phyloP scores from a whole-genome alignment of 2,888 invertebrate genomes.

The Seira ritae region DNA sequence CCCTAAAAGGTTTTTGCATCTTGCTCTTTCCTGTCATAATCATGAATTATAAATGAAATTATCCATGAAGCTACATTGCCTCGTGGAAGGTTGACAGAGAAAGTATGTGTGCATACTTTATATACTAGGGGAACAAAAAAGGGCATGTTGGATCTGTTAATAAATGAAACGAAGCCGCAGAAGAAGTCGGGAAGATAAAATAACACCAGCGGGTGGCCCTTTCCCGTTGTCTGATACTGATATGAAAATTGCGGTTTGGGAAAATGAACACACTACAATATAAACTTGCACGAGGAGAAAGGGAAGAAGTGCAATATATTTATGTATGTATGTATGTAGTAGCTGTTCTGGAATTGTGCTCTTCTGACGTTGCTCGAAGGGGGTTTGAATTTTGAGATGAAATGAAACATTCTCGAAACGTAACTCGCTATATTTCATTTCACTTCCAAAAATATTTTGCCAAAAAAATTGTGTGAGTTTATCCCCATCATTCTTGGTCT shows the following conservation, averaged over 20 bases:
- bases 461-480: not conserved
- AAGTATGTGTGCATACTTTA: not conserved
- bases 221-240: conserved; percentile 44
- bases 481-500: too few relatives aligned
- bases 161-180: conserved; percentile 38
- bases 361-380: not conserved
- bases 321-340: too few relatives aligned
- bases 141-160: conserved; percentile 38
- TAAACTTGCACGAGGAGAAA: not conserved
- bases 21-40: conserved; percentile 25
- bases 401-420: not conserved
- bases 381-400: not conserved
- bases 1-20: conserved; percentile 19
- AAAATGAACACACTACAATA: conserved; percentile 22
- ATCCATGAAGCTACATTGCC: conserved; percentile 34
- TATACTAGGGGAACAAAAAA: conserved; percentile 7
- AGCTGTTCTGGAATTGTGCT: not conserved
- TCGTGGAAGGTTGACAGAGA: too few relatives aligned
- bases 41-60: conserved; percentile 62
- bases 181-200: conserved; percentile 40
- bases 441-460: not conserved
- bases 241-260: conserved; percentile 64
- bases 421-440: not conserved
- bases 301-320: too few relatives aligned
- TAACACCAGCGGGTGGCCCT: conserved; percentile 56